Percentiles rank a stretch among this genome's conserved stretches.
Evolutionary conservation across 2,888 invertebrate species (phyloP).

Genomic region (Anthrax anthrax): DNA sequence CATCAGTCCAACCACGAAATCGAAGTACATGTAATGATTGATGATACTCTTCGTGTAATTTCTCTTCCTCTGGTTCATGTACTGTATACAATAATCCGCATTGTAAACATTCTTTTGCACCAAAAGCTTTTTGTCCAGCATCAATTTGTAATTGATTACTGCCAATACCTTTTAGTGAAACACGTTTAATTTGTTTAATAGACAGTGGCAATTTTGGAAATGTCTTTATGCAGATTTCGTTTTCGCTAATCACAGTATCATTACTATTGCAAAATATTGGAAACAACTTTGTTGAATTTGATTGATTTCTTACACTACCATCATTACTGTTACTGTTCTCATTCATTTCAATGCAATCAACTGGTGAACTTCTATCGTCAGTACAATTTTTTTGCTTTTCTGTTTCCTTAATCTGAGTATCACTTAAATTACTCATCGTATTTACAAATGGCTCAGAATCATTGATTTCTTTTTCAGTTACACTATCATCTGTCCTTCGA

Average conservation of each 20-base stretch:
- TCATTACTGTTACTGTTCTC: not conserved
- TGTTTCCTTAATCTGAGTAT: no score
- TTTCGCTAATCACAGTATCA: not conserved
- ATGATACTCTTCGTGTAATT: constrained; percentile 59
- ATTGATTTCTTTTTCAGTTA: no score
- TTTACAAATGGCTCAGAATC: no score
- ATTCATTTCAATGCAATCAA: constrained; percentile 4
- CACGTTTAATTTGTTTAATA: not conserved
- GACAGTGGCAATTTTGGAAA: no score
- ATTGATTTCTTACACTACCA: constrained; percentile 8
- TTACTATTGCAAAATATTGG: constrained; percentile 39
- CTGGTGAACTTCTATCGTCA: no score
- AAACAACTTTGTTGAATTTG: constrained; percentile 27
- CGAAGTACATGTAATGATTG: constrained; percentile 47
- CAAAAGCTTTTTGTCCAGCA: constrained; percentile 70
- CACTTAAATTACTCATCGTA: no score
- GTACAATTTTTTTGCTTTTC: no score
- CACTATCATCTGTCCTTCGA: no score
- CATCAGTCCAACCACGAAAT: constrained; percentile 67
- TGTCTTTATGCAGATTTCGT: not conserved
- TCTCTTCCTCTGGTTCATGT: constrained; percentile 62
- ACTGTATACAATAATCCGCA: constrained; percentile 42
- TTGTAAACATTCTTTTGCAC: constrained; percentile 55
- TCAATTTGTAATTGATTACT: constrained; percentile 62
- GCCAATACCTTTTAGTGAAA: constrained; percentile 26